These are phyloP conservation scores for Arnoldichthys spilopterus DNA, from an alignment of 2,797 vertebrate species.

Conservation along the genomic window DNA sequence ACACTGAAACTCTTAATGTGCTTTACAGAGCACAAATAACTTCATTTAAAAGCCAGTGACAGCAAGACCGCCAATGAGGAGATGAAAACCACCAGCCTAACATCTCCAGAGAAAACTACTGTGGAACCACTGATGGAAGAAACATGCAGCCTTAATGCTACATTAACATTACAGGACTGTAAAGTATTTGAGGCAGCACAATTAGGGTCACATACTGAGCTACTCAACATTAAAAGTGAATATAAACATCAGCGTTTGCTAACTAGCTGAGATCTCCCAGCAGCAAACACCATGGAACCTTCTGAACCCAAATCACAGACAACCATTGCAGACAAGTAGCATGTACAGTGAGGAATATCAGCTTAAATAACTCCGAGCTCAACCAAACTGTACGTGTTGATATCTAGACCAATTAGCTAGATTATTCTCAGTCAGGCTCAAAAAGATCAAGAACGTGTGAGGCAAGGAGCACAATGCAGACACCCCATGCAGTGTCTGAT, in stretches of 20 bases:
- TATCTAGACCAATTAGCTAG: not conserved
- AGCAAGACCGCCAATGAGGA: not conserved
- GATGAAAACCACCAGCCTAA: conserved; percentile 1
- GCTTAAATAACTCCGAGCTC: not conserved
- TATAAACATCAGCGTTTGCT: not conserved
- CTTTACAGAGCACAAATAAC: conserved; percentile 13
- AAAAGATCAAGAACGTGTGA: not conserved
- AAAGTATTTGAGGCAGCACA: conserved; percentile 2
- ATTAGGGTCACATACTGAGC: conserved; percentile 11
- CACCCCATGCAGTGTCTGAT: not conserved
- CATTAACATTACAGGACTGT: not conserved
- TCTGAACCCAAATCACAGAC: not conserved
- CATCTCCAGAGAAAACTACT: not conserved
- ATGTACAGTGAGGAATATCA: not conserved
- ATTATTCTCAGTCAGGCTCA: not conserved
- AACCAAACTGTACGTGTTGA: not conserved
- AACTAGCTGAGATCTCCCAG: not conserved
- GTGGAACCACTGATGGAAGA: not conserved
- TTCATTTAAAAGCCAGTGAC: not conserved
- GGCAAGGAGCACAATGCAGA: not conserved
- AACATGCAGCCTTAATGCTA: not conserved
- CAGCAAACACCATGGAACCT: not conserved
- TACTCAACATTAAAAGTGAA: not conserved
- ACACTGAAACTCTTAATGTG: not conserved
- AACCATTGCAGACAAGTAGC: not conserved